Evolutionary conservation across 2,797 vertebrate species (phyloP), one percentile per base, ranked within the genome.

Genomic region (Acestrorhynchus altus): DNA sequence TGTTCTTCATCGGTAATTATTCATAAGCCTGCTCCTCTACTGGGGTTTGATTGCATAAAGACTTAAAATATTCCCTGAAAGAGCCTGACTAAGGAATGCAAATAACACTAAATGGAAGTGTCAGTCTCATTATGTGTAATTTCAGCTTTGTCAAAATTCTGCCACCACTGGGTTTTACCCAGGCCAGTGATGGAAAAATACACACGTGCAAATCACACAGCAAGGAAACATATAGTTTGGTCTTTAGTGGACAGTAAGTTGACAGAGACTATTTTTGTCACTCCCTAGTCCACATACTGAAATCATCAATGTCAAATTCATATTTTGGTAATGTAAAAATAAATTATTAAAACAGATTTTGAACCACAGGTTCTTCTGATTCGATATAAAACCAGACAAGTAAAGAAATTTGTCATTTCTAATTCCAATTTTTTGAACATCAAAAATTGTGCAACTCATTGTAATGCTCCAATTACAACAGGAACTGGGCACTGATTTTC

Each of bases 111-210:
- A 54, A 73, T 6, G 39, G 35, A 63, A 57, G 56, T 13, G 70
- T 69, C 64, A 74, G 44, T 9, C 52, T 57, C 35, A 49, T 69
- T 51, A 73, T 39, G 31, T 73, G 18, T 46, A 54, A 66, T 75
- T 56, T 49, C 54, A 64, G 64, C 67, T 56, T 72, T n/a, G 8
- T 13, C 40, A 57, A 66, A 31, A 40, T 75, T 46, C 11, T 39
- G 28, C 8, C 0, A 51, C 22, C 26, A 49, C 6, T 61, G 31
- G 69, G 69, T 22, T 12, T 42, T 2, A 4, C 24, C n/a, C 67
- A 75, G 71, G 42, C 31, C 44, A 35, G 42, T 22, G 20, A 71
- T 35, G 20, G 67, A 28, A 42, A 60, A 70, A 28, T 49, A n/a
- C 49, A 65, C 6, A 35, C 22, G 18, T 52, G 8, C 8, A 35